Evolutionary conservation across 2,888 invertebrate genomes (phyloP), one percentile per base, ranked within the genome.

Genomic region (Amphipyra tragopoginis): DNA sequence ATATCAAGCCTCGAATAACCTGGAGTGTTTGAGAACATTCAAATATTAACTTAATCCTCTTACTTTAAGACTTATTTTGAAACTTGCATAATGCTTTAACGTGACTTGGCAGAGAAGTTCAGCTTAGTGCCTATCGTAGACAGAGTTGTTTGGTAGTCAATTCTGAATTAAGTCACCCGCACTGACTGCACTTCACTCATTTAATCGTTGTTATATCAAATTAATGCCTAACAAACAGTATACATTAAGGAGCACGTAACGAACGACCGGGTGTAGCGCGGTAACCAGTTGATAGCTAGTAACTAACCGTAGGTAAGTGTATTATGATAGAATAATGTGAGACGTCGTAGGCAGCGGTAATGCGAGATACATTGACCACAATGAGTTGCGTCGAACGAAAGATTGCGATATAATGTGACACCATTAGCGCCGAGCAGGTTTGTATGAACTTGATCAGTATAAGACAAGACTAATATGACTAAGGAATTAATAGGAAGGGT

Each of bases 281-380:
- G 63, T 56, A 56, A 67, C 65, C 54, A 63, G 52, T 54, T 42
- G 48, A 51, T 66, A 56, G 60, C 48, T 36, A 45, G 50, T 59
- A 34, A 14, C 44, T 66, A 64, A 72, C 45, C 39, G 61, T 72
- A 73, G 43, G 64, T 64, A 63, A 60, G 53, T 65, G 63, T 65
- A 49, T 60, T 71, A 56, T 68, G 63, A 74, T 72, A 67, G 78
- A 72, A 74, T 75, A 66, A 77, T 73, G 54, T 65, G 68, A 77
- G 75, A 53, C 69, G 62, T 48, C 62, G 71, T 77, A 75, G 72
- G 77, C 55, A 72, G 83, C 40, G 39, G 71, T 80, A 84, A 84
- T 60, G 70, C 69, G 83, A 83, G 81, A 68, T 73, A 66, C 67
- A 75, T 74, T 76, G 77, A 83, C 84, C 82, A 76, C 84, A 82